Evolutionary conservation across 2,888 invertebrate genomes (phyloP), one percentile per base, ranked within the genome.

Genomic region (Parapristionchus giblindavisi): DNA sequence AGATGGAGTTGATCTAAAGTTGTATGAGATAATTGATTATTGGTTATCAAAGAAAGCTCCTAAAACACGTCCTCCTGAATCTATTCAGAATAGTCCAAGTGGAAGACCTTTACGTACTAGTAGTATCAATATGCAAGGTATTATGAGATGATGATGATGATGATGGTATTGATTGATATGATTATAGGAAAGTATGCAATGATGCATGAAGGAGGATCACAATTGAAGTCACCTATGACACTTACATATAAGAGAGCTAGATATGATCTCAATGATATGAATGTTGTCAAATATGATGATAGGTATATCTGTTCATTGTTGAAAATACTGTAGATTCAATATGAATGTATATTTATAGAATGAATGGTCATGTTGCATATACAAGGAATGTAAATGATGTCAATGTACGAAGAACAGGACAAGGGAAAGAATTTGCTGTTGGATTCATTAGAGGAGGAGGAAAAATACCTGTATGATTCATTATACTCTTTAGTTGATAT

Each of bases 1-100:
- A 32, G 85, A 85, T 54, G 86, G 85, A 34, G 81, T 85, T 21
- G 85, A 85, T 14, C 77, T 87, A 51, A 85, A 84, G 73, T 76
- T 86, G 38, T 84, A 76, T 75, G 86, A 87, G 75, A 86, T 87
- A 68, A 76, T 5, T 34, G 72, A 58, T 8, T 72, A 72, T 29
- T 72, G 72, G 72, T 32, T 24, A 36, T 29, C 5, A 34, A 14
- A 32, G 66, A 66, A 66, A 2, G 32, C 27, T 21, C 11, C 17
- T 24, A 70, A 36, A 32, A 43, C 52, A 11, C 5, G 5, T 24
- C 27, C 56, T 14, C 17, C 17, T n/a, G 11, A 5, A 14, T 6
- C n/a, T 17, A n/a, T 27, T 60, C 11, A 17, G 60, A 60, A 60
- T 60, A 38, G 52, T 6, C 43, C 66, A 6, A 24, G 32, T 32